A percentile compares a stretch with the other conserved stretches of the same genome.
These are phyloP conservation scores for Nesoenas mayeri DNA, from an alignment of 2,113 vertebrate species.

Conservation along the genomic window DNA sequence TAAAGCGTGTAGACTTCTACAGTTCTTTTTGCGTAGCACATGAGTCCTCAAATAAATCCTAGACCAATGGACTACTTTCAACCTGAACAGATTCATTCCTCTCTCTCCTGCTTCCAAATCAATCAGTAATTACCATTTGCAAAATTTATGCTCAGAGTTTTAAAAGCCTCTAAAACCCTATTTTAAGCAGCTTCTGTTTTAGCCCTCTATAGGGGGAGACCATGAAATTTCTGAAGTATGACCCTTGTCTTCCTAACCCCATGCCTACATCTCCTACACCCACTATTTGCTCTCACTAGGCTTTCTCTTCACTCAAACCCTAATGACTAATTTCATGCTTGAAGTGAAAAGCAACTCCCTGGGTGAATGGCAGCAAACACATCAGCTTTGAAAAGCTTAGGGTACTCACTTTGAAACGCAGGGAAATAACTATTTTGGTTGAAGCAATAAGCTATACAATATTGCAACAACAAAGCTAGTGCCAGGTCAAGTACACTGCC, in stretches of 20 bases:
- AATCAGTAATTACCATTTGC: not conserved
- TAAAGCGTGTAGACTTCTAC: not conserved
- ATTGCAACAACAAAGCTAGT: not conserved
- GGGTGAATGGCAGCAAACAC: not conserved
- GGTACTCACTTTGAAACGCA: not conserved
- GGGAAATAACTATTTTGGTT: not conserved
- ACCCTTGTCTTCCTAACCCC: not conserved
- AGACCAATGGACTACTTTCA: not conserved
- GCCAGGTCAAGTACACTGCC: not conserved
- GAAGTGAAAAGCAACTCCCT: not conserved
- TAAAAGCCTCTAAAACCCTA: not conserved
- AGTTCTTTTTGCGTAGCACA: not conserved
- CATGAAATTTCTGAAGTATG: not conserved
- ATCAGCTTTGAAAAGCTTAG: not conserved
- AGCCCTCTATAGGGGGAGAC: not conserved
- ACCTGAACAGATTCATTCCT: not conserved
- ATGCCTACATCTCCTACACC: not conserved
- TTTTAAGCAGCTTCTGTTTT: not conserved
- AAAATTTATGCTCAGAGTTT: not conserved
- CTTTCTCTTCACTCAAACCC: not conserved
- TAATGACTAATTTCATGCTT: conserved; percentile 1
- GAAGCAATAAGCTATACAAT: not conserved
- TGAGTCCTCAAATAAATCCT: not conserved
- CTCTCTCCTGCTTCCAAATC: not conserved
- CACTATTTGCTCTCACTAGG: not conserved